These are phyloP conservation scores for Macroramphosus scolopax DNA, from an alignment of 2,797 vertebrate genomes.

Conservation along the genomic window DNA sequence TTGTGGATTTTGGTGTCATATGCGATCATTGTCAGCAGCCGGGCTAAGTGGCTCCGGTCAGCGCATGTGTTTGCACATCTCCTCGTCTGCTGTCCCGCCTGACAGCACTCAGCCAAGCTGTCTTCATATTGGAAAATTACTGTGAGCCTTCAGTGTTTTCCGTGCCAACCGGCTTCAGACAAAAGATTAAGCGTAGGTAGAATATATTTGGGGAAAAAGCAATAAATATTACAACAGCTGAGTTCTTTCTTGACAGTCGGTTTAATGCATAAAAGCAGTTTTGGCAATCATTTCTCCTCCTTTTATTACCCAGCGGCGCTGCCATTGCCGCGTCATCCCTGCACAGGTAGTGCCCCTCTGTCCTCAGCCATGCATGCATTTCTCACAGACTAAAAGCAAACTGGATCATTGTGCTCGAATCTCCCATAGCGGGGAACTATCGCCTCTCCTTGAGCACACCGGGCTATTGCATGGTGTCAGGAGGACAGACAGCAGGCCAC, in stretches of 20 bases:
- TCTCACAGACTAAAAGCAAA: slow-evolving; percentile 47
- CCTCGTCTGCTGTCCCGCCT: too few relatives aligned
- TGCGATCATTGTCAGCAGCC: too few relatives aligned
- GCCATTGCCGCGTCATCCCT: slow-evolving; percentile 6
- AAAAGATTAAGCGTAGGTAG: background rate
- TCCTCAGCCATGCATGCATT: slow-evolving; percentile 39
- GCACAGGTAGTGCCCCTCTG: slow-evolving; percentile 23
- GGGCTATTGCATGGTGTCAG: slow-evolving; percentile 9
- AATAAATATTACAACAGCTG: background rate
- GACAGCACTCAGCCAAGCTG: too few relatives aligned
- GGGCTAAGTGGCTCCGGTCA: too few relatives aligned
- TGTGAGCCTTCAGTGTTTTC: too few relatives aligned
- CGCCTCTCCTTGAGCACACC: slow-evolving; percentile 8
- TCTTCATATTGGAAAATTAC: too few relatives aligned
- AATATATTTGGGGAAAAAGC: too few relatives aligned
- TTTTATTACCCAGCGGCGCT: slow-evolving; percentile 1
- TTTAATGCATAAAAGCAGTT: slow-evolving; percentile 9
- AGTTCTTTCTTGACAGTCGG: slow-evolving; percentile 9
- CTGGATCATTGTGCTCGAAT: slow-evolving; percentile 56
- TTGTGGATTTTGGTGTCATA: too few relatives aligned
- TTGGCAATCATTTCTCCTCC: too few relatives aligned
- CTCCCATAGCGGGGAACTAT: slow-evolving; percentile 14
- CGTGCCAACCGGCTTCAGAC: background rate
- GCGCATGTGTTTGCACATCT: too few relatives aligned
- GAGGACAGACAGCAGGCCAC: slow-evolving; percentile 5